Evolutionary conservation across 2,113 vertebrate genomes (phyloP).

Genomic region (Todiramphus chloris): DNA sequence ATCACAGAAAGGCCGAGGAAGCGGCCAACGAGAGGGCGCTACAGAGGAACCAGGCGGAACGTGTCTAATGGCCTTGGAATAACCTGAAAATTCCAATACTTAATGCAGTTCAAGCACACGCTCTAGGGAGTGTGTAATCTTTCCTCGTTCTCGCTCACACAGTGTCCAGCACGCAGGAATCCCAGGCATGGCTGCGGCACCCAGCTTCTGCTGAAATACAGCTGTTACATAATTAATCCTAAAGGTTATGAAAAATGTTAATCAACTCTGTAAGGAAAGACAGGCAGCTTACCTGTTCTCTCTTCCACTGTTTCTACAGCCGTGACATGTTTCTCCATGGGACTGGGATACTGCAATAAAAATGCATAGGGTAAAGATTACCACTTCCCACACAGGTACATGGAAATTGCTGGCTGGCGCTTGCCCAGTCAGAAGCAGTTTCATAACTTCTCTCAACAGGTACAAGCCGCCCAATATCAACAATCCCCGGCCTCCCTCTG

Average conservation of each 20-base stretch:
- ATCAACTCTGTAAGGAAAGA: neutral
- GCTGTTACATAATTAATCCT: neutral
- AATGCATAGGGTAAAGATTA: constrained; percentile 6
- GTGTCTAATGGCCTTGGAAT: rapidly evolving
- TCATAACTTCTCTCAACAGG: neutral
- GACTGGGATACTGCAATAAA: constrained; percentile 71
- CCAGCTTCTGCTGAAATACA: neutral
- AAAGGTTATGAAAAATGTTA: neutral
- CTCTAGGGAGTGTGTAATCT: neutral
- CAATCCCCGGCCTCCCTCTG: neutral
- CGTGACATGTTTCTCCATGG: constrained; percentile 71
- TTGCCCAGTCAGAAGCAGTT: neutral
- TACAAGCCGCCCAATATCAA: neutral
- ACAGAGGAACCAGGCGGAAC: neutral
- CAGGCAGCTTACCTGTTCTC: constrained; percentile 67
- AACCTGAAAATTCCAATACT: neutral
- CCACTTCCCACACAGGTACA: neutral
- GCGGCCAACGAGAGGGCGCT: rapidly evolving
- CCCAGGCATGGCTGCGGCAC: neutral
- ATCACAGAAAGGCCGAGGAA: neutral
- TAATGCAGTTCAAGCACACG: neutral
- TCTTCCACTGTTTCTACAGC: constrained; percentile 73
- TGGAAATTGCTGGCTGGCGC: neutral
- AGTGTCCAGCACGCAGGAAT: neutral
- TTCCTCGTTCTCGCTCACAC: neutral